Percentiles rank a stretch among this genome's conserved stretches.
phyloP scores from a whole-genome alignment of 2,113 vertebrate genomes.

The Myrmophylax atrothorax region DNA sequence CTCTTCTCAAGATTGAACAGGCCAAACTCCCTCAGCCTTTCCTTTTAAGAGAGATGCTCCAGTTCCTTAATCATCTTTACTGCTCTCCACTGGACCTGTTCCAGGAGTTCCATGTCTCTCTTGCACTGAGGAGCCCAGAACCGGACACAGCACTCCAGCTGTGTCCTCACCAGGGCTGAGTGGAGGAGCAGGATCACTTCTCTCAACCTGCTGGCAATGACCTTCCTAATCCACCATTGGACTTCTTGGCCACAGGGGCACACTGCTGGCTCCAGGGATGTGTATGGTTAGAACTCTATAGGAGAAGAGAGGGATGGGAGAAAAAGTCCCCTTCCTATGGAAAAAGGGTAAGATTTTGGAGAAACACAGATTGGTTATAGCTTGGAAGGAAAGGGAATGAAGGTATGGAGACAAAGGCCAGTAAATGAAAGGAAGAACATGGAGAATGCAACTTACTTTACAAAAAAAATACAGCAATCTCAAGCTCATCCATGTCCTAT shows the following conservation, averaged over 20 bases:
- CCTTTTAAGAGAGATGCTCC: neutral
- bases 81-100: neutral
- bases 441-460: neutral
- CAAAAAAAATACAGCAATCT: neutral
- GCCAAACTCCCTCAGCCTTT: neutral
- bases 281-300: neutral
- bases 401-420: neutral
- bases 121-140: neutral
- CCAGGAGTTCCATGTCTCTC: neutral
- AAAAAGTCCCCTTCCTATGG: fast-evolving
- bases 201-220: neutral
- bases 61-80: neutral
- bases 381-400: neutral
- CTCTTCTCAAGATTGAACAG: fast-evolving
- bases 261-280: neutral
- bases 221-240: neutral
- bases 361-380: neutral
- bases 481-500: neutral
- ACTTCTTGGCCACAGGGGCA: neutral
- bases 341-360: neutral
- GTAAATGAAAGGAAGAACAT: neutral
- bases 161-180: neutral
- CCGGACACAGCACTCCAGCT: neutral
- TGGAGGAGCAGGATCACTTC: neutral
- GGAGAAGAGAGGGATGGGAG: neutral